Percentiles rank a stretch among this genome's conserved stretches.
phyloP scores from a whole-genome alignment of 2,113 vertebrate species.

The Limanda limanda region DNA sequence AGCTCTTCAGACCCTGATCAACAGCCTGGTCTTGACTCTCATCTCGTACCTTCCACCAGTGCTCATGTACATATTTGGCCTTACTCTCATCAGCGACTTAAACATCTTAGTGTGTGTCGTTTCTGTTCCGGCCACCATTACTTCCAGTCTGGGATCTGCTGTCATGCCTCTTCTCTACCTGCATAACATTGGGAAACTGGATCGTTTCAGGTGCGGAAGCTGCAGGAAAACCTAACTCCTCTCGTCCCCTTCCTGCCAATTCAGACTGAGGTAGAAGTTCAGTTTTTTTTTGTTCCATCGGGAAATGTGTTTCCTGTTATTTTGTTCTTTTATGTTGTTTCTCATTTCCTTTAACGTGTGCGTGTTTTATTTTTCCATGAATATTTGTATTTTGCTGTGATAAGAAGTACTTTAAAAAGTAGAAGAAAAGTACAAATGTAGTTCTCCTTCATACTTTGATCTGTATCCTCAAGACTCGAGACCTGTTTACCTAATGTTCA shows the following conservation, averaged over 20 bases:
- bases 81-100: fast-evolving
- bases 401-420: too few species aligned
- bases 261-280: too few species aligned
- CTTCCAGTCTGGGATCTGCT: constrained; percentile 28
- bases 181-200: constrained; percentile 26
- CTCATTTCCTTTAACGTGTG: too few species aligned
- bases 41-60: constrained; percentile 63
- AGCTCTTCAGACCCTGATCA: constrained; percentile 66
- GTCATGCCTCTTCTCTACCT: constrained; percentile 67
- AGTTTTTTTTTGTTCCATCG: too few species aligned
- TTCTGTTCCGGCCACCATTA: background rate
- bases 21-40: constrained; percentile 58
- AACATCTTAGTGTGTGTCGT: fast-evolving
- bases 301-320: background rate
- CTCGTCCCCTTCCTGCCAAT: too few species aligned
- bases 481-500: too few species aligned
- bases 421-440: too few species aligned
- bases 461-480: too few species aligned
- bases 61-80: background rate
- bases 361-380: too few species aligned
- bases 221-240: constrained; percentile 5
- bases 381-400: too few species aligned
- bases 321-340: too few species aligned
- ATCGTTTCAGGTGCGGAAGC: background rate
- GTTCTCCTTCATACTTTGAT: too few species aligned